These are phyloP conservation scores for Oreocharis arfaki DNA, from an alignment of 2,113 vertebrate genomes.

Conservation along the genomic window DNA sequence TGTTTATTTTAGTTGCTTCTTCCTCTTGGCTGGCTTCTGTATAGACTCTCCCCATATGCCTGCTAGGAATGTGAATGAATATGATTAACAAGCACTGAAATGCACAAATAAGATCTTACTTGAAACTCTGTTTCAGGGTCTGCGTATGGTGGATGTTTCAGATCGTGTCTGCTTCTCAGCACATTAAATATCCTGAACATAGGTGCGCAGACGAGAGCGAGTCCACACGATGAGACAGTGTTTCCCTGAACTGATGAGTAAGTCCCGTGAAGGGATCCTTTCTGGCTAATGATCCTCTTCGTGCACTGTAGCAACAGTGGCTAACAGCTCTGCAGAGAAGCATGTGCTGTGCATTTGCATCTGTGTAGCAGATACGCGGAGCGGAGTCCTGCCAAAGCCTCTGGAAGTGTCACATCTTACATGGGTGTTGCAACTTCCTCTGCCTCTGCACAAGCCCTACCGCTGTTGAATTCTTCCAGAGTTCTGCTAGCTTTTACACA, in stretches of 20 bases:
- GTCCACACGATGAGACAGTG: not conserved
- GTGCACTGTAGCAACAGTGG: not conserved
- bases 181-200: not conserved
- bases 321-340: not conserved
- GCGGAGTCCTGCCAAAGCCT: conserved; percentile 33
- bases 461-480: not conserved
- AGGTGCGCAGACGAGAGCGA: not conserved
- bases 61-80: conserved; percentile 51
- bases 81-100: conserved; percentile 51
- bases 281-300: not conserved
- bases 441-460: conserved; percentile 45
- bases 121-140: conserved; percentile 14
- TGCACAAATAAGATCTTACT: conserved; percentile 34
- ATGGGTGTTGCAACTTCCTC: conserved; percentile 50
- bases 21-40: conserved; percentile 65
- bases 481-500: not conserved
- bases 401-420: conserved; percentile 56
- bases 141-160: not conserved
- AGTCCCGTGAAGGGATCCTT: not conserved
- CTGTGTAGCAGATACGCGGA: not conserved
- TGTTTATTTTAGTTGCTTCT: conserved; percentile 70
- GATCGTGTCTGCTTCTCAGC: not conserved
- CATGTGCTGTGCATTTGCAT: conserved; percentile 16
- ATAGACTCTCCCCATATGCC: conserved; percentile 62
- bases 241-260: not conserved